A percentile compares a stretch with the other conserved stretches of the same genome.
phyloP scores from a whole-genome alignment of 2,797 vertebrate species.

The Xiphorhynchus erythropygius region DNA sequence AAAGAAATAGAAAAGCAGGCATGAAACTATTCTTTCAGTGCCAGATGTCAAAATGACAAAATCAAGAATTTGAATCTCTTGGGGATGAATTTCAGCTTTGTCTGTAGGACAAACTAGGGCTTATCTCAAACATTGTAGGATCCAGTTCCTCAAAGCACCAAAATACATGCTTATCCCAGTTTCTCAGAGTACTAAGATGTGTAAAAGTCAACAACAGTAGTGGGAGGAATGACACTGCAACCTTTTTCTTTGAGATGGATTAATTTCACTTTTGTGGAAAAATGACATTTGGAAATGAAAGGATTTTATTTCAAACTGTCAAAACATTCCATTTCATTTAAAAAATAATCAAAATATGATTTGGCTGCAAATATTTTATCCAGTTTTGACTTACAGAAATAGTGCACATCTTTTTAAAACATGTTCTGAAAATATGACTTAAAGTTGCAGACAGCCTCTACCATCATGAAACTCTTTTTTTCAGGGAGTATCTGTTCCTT shows the following conservation, averaged over 20 bases:
- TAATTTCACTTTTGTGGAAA: conserved; percentile 1
- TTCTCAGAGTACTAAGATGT: neutral
- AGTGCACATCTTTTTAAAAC: neutral
- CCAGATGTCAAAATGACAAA: conserved; percentile 16
- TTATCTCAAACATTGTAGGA: neutral
- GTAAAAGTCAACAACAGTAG: neutral
- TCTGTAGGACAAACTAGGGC: neutral
- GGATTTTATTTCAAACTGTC: neutral
- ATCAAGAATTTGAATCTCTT: conserved; percentile 35
- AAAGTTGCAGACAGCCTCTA: neutral
- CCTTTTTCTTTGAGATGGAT: neutral
- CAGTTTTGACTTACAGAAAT: neutral
- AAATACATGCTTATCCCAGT: neutral
- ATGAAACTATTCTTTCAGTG: neutral
- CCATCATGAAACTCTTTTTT: neutral
- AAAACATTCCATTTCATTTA: neutral
- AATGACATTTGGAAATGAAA: neutral
- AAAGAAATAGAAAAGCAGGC: conserved; percentile 23
- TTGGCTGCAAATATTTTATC: neutral
- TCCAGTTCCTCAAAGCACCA: conserved; percentile 7
- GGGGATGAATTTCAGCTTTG: conserved; percentile 32
- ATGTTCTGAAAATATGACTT: neutral
- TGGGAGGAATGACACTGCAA: neutral
- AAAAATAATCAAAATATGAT: neutral
- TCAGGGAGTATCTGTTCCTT: neutral